A percentile compares a stretch with the other conserved stretches of the same genome.
Evolutionary conservation across 2,113 vertebrate genomes (phyloP).

Genomic region (Mormoops blainvillei): DNA sequence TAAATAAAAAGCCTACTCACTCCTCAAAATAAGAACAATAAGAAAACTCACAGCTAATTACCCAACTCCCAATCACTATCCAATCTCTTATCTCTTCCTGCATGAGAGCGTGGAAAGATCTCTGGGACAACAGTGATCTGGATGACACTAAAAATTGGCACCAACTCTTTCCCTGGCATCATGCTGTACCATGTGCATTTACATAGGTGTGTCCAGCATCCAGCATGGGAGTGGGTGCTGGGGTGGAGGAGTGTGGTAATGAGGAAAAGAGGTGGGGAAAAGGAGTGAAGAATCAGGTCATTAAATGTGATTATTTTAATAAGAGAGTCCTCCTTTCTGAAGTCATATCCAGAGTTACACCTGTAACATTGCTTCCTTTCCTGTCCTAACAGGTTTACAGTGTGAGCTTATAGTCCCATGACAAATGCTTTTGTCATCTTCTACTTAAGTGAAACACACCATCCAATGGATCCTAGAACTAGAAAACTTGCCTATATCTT

Average conservation of each 20-base stretch:
- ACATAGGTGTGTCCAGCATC: neutral
- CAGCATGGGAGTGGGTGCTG: neutral
- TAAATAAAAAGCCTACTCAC: neutral
- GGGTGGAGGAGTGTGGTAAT: neutral
- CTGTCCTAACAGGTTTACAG: neutral
- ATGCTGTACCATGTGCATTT: neutral
- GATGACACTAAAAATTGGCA: neutral
- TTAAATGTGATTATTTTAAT: neutral
- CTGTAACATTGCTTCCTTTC: neutral
- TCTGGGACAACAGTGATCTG: neutral
- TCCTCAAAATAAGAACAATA: neutral
- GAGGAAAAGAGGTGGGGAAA: neutral
- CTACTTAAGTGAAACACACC: neutral
- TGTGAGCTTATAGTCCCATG: neutral
- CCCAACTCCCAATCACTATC: neutral
- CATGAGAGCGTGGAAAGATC: neutral
- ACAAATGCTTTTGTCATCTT: neutral
- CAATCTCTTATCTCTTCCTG: neutral
- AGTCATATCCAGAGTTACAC: neutral
- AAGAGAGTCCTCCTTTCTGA: neutral
- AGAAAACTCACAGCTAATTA: neutral
- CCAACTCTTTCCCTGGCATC: neutral
- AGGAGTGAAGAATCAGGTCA: neutral
- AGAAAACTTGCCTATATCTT: neutral
- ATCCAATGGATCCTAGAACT: neutral